These are phyloP conservation scores for Corbicula japonica DNA, from an alignment of 2,888 invertebrate genomes.

Conservation along the genomic window DNA sequence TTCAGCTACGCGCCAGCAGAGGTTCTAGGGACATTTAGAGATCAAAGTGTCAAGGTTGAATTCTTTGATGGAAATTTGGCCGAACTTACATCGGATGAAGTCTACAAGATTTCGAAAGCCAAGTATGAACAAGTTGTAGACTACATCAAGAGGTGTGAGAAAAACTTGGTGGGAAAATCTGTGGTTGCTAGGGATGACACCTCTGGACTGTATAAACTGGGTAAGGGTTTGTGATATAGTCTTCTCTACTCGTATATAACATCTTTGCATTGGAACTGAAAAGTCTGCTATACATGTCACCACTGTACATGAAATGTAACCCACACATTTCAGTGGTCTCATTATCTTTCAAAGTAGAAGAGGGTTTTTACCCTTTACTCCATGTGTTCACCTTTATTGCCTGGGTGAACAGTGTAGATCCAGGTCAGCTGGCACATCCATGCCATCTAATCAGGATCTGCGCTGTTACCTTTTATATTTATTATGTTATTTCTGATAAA, in stretches of 20 bases:
- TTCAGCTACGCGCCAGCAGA: constrained; percentile 63
- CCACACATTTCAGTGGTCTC: no score
- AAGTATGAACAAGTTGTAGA: constrained; percentile 53
- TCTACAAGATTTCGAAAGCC: constrained; percentile 48
- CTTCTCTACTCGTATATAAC: background rate
- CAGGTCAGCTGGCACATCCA: no score
- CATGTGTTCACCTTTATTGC: no score
- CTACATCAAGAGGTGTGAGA: constrained; percentile 49
- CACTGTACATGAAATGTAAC: no score
- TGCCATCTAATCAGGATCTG: no score
- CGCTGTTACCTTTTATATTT: no score
- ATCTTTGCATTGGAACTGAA: background rate
- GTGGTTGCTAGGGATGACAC: constrained; percentile 56
- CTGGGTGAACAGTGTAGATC: no score
- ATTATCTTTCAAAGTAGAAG: no score
- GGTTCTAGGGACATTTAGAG: constrained; percentile 41
- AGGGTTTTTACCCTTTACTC: no score
- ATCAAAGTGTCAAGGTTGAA: constrained; percentile 48
- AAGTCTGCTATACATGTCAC: no score
- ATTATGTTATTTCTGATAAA: no score
- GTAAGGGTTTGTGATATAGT: constrained; percentile 21
- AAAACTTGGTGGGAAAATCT: constrained; percentile 37
- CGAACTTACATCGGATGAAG: constrained; percentile 39
- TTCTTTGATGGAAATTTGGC: constrained; percentile 60
- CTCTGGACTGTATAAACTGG: constrained; percentile 47